Evolutionary conservation across 2,113 vertebrate species (phyloP).

Genomic region (Caranx ignobilis): DNA sequence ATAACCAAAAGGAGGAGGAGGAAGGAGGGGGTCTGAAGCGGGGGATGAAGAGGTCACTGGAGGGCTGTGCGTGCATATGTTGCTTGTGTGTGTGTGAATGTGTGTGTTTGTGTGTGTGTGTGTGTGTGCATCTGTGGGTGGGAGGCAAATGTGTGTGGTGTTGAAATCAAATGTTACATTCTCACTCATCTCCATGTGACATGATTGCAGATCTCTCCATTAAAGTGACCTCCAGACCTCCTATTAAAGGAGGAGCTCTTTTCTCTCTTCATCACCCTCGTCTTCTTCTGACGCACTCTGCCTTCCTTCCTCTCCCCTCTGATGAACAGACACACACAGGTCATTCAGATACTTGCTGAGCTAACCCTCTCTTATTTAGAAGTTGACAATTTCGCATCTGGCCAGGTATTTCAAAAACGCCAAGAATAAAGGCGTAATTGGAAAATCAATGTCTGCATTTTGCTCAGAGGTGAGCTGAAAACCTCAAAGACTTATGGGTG

Average conservation of each 20-base stretch:
- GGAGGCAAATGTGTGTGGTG: constrained; percentile 14
- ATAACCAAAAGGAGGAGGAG: constrained; percentile 59
- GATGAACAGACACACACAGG: neutral
- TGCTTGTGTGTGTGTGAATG: constrained; percentile 19
- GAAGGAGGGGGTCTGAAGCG: constrained; percentile 48
- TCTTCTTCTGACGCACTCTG: constrained; percentile 1
- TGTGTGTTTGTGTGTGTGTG: constrained; percentile 13
- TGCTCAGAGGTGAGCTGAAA: neutral
- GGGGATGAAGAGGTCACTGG: constrained; percentile 68
- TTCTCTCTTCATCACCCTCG: constrained; percentile 1
- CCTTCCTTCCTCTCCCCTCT: neutral
- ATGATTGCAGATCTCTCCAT: constrained; percentile 1
- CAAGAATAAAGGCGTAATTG: neutral
- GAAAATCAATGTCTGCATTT: neutral
- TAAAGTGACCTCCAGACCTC: constrained; percentile 7
- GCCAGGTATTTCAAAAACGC: neutral
- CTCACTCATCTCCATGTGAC: constrained; percentile 10
- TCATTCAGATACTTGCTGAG: constrained; percentile 3
- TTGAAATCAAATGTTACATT: constrained; percentile 10
- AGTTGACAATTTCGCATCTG: neutral
- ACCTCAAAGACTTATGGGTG: neutral
- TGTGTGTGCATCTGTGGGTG: constrained; percentile 28
- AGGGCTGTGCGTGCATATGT: constrained; percentile 58
- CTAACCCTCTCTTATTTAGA: neutral
- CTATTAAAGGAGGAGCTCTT: neutral